Percentiles rank a stretch among this genome's conserved stretches.
Evolutionary conservation across 2,113 vertebrate species (phyloP).

Genomic region (Cheirogaleus medius): DNA sequence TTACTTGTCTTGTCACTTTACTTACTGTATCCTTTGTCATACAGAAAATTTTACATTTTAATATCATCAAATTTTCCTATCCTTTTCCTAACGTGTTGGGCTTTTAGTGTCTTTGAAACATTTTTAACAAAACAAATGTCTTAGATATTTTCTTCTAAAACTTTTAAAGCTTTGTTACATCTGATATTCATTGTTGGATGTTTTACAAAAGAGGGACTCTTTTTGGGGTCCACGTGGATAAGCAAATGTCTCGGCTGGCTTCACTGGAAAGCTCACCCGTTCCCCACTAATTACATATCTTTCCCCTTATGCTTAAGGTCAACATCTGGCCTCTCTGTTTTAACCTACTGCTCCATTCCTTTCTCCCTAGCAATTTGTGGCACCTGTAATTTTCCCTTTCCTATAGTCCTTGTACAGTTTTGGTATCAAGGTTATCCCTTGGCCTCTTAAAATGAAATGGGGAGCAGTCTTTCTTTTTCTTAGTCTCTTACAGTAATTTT

Average conservation of each 20-base stretch:
- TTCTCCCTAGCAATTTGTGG: neutral
- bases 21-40: neutral
- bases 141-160: neutral
- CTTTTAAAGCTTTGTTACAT: neutral
- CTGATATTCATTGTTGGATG: neutral
- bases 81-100: neutral
- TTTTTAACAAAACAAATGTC: neutral
- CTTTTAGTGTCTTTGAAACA: neutral
- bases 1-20: neutral
- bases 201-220: neutral
- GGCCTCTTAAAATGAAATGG: neutral
- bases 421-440: neutral
- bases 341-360: neutral
- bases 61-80: neutral
- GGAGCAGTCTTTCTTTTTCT: neutral
- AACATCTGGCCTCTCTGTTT: neutral
- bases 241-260: neutral
- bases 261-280: neutral
- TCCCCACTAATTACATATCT: neutral
- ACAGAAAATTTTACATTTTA: neutral
- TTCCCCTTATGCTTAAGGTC: neutral
- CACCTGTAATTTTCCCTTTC: neutral
- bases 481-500: constrained; percentile 15
- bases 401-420: neutral
- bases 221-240: neutral